phyloP scores from a whole-genome alignment of 2,113 vertebrate genomes.

The Dinomys branickii region DNA sequence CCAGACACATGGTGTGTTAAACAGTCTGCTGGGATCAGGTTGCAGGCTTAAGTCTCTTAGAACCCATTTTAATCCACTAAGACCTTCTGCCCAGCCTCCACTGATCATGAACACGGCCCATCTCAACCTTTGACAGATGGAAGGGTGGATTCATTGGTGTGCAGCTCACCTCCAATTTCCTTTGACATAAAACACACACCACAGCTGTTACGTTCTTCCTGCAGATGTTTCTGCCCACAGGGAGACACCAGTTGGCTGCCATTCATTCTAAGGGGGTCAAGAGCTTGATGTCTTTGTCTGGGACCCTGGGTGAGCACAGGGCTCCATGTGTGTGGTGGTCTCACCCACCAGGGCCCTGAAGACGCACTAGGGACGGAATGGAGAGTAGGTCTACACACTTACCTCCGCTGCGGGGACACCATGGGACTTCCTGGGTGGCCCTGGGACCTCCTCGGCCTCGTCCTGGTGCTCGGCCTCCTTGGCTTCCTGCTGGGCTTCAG shows the following conservation, averaged over 20 bases:
- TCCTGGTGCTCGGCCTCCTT: neutral
- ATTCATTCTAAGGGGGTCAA: neutral
- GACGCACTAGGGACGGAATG: rapidly evolving
- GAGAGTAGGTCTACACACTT: conserved; percentile 68
- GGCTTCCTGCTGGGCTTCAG: neutral
- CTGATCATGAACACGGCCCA: neutral
- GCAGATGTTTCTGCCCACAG: conserved; percentile 24
- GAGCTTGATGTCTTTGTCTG: neutral
- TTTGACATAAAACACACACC: conserved; percentile 12
- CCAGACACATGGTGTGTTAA: rapidly evolving
- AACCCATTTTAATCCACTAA: neutral
- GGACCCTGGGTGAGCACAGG: neutral
- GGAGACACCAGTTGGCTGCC: neutral
- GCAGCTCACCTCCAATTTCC: neutral
- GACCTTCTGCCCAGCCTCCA: neutral
- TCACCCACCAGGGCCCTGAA: neutral
- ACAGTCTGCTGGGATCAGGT: neutral
- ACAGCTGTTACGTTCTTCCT: neutral
- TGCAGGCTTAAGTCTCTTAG: neutral
- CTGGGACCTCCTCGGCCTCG: neutral
- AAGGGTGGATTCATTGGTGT: neutral
- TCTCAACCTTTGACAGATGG: neutral
- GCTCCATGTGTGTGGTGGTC: rapidly evolving
- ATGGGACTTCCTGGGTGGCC: neutral
- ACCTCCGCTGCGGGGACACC: conserved; percentile 75